These are phyloP conservation scores for Carettochelys insculpta DNA, from an alignment of 2,113 vertebrate genomes.

Conservation along the genomic window DNA sequence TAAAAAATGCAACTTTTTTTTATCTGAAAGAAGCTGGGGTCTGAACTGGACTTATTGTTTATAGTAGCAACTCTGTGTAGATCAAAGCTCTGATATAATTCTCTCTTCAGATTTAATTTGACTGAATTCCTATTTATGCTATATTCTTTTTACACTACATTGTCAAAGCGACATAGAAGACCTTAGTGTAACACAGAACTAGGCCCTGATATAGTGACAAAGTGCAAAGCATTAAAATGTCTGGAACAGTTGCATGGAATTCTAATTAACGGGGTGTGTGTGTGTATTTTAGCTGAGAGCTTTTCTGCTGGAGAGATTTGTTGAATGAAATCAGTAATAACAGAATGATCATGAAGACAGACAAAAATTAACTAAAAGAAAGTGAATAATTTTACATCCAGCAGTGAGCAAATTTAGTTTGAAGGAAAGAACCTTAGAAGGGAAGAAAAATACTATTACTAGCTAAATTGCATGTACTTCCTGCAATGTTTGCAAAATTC, in stretches of 20 bases:
- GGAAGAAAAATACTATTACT: neutral
- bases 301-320: neutral
- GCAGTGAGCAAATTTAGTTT: slow-evolving; percentile 31
- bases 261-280: slow-evolving; percentile 32
- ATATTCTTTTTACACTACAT: neutral
- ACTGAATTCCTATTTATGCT: slow-evolving; percentile 35
- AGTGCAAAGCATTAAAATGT: slow-evolving; percentile 25
- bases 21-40: neutral
- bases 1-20: slow-evolving; percentile 15
- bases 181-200: neutral
- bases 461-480: slow-evolving; percentile 10
- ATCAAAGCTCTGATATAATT: slow-evolving; percentile 34
- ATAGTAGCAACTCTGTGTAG: slow-evolving; percentile 35
- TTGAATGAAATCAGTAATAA: slow-evolving; percentile 53
- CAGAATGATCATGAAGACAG: slow-evolving; percentile 24
- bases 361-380: slow-evolving; percentile 19
- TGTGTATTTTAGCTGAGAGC: neutral
- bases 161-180: slow-evolving; percentile 15
- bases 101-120: neutral
- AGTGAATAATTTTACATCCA: slow-evolving; percentile 50
- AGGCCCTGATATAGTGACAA: slow-evolving; percentile 14
- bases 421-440: neutral
- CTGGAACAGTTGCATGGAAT: slow-evolving; percentile 21
- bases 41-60: neutral
- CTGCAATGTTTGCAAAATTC: slow-evolving; percentile 20